Base-by-base conservation (phyloP, 1,140 invertebrate species). In the Thaumatotibia leucotreta region DNA sequence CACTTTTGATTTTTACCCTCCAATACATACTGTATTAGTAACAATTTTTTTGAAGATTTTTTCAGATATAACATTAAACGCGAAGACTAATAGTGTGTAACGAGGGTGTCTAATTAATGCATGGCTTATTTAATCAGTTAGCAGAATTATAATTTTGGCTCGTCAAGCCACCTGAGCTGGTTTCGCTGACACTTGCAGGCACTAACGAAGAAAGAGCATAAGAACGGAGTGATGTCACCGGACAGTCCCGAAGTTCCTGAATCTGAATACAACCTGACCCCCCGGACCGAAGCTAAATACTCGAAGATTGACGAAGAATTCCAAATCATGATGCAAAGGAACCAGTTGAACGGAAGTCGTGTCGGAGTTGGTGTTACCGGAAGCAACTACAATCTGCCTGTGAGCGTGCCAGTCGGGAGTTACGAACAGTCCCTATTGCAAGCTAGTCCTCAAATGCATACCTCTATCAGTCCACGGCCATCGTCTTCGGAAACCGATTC, bases 161-260 rank as follows among this genome's bases (percentile, higher is more conserved):
- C 88, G 91, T 91, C 91, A 91, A 88, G 83, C 92, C 92, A 86
- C 93, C 92, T 93, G 93, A 94, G 92, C 92, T 93, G 92, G 93
- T 94, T 95, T 94, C 94, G 94, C 94, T 95, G 93, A 95, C 94
- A 95, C 93, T 95, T 95, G 89, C 94, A 98, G 97, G 97, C 96
- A 90, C 94, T 98, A 90, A 98, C 97, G 93, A 98, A 99, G 95
- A 99, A 99, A 93, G 98, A 99, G 94, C 97, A 99, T 94, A 99
- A 99, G 94, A 97, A 96, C 92, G 98, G 97, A 86, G 96, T 97
- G 81, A 97, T 98, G 94, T 98, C 97, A 81, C 97, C 97, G 20
- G 97, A 98, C 89, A 97, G 96, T 87, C 97, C 97, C 35, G 97
- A 98, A 90, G 95, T 45, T 45, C 39, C 95, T 50, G 97, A 98